Percentiles rank a stretch among this genome's conserved stretches.
phyloP scores from a whole-genome alignment of 2,797 vertebrate genomes.

The Aythya fuligula region DNA sequence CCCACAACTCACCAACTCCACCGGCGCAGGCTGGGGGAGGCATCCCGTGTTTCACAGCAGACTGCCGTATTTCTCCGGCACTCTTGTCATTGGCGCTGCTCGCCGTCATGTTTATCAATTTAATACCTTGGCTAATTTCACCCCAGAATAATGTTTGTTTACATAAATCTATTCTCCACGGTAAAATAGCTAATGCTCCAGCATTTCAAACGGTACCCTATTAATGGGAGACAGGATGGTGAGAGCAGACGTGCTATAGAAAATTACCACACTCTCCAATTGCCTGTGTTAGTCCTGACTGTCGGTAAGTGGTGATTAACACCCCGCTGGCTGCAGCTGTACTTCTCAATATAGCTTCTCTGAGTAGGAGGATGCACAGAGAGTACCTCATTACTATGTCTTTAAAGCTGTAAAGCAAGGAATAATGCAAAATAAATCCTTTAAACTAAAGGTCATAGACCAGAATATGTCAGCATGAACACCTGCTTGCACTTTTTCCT shows the following conservation, averaged over 20 bases:
- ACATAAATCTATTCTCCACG: slow-evolving; percentile 34
- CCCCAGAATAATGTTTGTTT: slow-evolving; percentile 69
- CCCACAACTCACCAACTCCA: slow-evolving; percentile 6
- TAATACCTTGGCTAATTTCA: slow-evolving; percentile 67
- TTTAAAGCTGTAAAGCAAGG: slow-evolving; percentile 81
- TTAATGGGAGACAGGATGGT: slow-evolving; percentile 45
- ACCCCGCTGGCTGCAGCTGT: slow-evolving; percentile 84
- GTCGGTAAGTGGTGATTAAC: slow-evolving; percentile 83
- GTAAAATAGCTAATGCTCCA: slow-evolving; percentile 21
- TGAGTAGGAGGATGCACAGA: slow-evolving; percentile 79
- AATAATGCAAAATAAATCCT: slow-evolving; percentile 62
- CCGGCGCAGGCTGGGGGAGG: background rate
- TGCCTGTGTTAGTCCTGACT: slow-evolving; percentile 62
- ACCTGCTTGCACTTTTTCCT: slow-evolving; percentile 66
- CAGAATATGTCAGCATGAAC: slow-evolving; percentile 62
- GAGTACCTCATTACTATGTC: slow-evolving; percentile 83
- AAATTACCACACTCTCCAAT: slow-evolving; percentile 48
- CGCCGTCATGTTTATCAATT: background rate
- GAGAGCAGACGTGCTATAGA: slow-evolving; percentile 59
- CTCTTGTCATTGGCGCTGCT: background rate
- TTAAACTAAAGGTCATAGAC: slow-evolving; percentile 81
- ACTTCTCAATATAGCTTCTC: slow-evolving; percentile 69
- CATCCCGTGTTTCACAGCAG: background rate
- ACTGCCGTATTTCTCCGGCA: background rate
- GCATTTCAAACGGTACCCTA: slow-evolving; percentile 12